Percentiles rank a stretch among this genome's conserved stretches.
Evolutionary conservation across 2,888 invertebrate genomes (phyloP).

Genomic region (Noctua janthina): DNA sequence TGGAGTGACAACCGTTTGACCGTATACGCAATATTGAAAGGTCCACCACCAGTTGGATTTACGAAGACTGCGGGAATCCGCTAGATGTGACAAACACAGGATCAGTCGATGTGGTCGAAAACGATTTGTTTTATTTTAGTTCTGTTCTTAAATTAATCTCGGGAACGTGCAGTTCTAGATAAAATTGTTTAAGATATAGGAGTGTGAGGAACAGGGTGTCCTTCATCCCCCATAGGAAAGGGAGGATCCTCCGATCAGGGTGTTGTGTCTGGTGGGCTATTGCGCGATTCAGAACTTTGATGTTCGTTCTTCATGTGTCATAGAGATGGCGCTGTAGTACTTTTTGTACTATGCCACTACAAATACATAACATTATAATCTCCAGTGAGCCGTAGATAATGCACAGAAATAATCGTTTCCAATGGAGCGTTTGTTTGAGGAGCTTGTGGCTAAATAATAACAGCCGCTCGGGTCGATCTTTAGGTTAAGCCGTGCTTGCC

Average conservation of each 20-base stretch:
- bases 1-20: background rate
- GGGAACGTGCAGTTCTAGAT: background rate
- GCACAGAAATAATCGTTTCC: constrained; percentile 38
- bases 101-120: background rate
- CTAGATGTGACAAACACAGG: background rate
- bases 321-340: background rate
- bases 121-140: background rate
- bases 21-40: background rate
- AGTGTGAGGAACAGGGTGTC: background rate
- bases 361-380: constrained; percentile 13
- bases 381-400: constrained; percentile 21
- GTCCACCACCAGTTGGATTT: background rate
- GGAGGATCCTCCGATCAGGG: background rate
- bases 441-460: too few species aligned
- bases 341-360: background rate
- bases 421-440: constrained; percentile 43
- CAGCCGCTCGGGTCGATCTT: too few species aligned
- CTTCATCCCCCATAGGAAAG: background rate
- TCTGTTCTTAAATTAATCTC: background rate
- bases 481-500: too few species aligned
- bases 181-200: background rate
- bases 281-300: background rate
- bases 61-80: background rate
- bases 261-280: background rate
- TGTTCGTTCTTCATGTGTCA: background rate